Percentiles rank a stretch among this genome's conserved stretches.
Conservation (phyloP, 2,888 invertebrate genomes). For the Zygothrica quintamaculata region DNA sequence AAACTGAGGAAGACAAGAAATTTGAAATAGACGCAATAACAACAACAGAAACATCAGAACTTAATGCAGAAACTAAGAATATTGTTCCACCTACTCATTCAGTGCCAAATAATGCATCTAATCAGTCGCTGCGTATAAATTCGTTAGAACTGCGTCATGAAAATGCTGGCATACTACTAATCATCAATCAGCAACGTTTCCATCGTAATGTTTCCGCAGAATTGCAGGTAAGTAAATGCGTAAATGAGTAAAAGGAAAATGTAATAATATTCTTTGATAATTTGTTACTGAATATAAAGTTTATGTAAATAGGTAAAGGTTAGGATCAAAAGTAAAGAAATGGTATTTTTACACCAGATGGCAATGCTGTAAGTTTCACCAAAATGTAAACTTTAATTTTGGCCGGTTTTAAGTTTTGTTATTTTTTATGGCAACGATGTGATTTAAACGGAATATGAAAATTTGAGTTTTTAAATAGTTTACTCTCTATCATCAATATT, state of each 20-base stretch:
- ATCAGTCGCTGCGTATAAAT: conserved; percentile 29
- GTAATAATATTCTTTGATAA: no score
- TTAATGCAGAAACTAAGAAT: not conserved
- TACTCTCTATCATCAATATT: not conserved
- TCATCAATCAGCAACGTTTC: conserved; percentile 82
- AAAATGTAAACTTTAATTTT: no score
- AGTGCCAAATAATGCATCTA: not conserved
- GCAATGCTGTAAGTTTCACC: no score
- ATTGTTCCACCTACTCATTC: not conserved
- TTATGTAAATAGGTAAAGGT: no score
- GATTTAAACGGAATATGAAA: not conserved
- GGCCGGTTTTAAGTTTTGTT: no score
- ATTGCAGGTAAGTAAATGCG: conserved; percentile 60
- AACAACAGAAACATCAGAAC: not conserved
- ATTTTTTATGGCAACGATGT: no score
- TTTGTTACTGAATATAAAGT: no score
- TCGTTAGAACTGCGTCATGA: conserved; percentile 63
- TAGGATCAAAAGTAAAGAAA: no score
- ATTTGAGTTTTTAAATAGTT: not conserved
- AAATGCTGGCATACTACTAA: conserved; percentile 79
- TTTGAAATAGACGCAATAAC: conserved; percentile 7
- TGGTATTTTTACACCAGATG: no score
- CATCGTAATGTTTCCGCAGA: conserved; percentile 62
- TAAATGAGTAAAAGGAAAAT: no score
- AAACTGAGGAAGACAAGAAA: not conserved